Conservation (phyloP, 2,888 invertebrate species). For the Hemaris fuciformis region DNA sequence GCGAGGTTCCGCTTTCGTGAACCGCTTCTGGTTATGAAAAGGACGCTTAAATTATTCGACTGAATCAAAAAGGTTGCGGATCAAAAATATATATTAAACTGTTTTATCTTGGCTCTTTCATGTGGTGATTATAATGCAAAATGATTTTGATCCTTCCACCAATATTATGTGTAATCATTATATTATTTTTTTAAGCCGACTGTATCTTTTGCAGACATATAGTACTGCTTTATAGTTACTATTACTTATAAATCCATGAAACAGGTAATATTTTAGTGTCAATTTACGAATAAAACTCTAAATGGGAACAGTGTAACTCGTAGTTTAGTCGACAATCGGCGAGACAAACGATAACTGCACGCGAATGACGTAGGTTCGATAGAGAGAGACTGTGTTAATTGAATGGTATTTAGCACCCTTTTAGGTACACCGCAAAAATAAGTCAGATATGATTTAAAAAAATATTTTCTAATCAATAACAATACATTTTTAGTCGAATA, state of each 20-base stretch:
- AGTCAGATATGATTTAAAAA: neutral
- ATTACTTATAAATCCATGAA: too few relatives aligned
- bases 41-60: slow-evolving; percentile 3
- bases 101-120: neutral
- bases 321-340: neutral
- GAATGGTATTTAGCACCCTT: neutral
- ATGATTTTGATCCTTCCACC: too few relatives aligned
- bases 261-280: too few relatives aligned
- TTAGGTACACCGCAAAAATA: neutral
- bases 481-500: neutral
- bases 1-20: slow-evolving; percentile 39
- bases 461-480: neutral
- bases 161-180: too few relatives aligned
- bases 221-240: too few relatives aligned
- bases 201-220: too few relatives aligned
- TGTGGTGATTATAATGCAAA: too few relatives aligned
- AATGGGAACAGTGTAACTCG: neutral
- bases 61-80: neutral
- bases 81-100: neutral
- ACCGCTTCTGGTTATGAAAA: slow-evolving; percentile 13
- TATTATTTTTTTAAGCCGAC: too few relatives aligned
- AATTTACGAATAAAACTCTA: neutral
- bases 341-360: neutral
- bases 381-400: neutral
- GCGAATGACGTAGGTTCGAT: neutral